Base-by-base conservation (phyloP, 2,113 vertebrate genomes). In the Xenus cinereus region DNA sequence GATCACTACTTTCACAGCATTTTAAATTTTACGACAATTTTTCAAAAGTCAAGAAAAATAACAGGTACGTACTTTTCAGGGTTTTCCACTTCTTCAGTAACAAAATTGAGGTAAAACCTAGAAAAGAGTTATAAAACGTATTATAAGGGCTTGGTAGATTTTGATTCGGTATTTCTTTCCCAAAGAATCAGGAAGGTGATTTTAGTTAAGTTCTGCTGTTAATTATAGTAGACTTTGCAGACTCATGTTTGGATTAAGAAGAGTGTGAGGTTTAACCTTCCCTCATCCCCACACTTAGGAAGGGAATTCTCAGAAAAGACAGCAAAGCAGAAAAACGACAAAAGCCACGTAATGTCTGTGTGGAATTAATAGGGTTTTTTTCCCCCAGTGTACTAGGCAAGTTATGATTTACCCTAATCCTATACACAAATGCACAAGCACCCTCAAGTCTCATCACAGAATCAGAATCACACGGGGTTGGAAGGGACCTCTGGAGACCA, bases 21-120 rank as follows among this genome's bases (percentile, higher is more conserved):
- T 84, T 89, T n/a, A 53, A 77, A 80, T 74, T 59, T 93, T 37
- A 78, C 0, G 0, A 54, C 8, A 17, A n/a, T 57, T 85, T 90
- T 56, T 90, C 41, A 93, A 64, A 95, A 89, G 39, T 43, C 43
- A 79, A 85, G 35, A 32, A 91, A 91, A 95, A 93, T 30, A 37
- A 33, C 5, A 63, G 39, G 57, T 87, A 98, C 99, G 96, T 98
- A 99, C 99, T 97, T 99, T 96, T 99, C 99, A 64, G 99, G 99
- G 78, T 99, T 99, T 45, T 99, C 99, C 18, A 99, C 98, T 98
- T 99, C 99, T 97, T 99, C 99, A 6, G 99, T 99, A 54, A 99
- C 98, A 98, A 99, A 99, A 97, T 99, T 99, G 91, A 99, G 98
- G 95, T 99, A 99, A 98, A 99, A 99, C 99, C 99, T 99, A 94